phyloP scores from a whole-genome alignment of 2,113 vertebrate genomes.

The Microcebus tavaratra region DNA sequence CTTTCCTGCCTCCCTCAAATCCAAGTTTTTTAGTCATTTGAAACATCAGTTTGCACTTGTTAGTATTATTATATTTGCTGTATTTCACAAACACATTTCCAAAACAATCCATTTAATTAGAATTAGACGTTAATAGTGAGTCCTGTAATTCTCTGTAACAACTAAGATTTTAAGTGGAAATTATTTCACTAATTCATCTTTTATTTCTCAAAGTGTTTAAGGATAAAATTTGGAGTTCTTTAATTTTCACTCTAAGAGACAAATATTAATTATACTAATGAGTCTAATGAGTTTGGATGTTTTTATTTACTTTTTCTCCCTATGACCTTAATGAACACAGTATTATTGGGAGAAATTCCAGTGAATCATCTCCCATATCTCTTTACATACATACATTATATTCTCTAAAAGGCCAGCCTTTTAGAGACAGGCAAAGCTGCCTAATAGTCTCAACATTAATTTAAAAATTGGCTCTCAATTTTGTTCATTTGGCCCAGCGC shows the following conservation, averaged over 20 bases:
- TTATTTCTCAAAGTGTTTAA: slow-evolving; percentile 41
- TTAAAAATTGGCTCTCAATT: slow-evolving; percentile 44
- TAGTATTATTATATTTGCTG: background rate
- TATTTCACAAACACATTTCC: slow-evolving; percentile 2
- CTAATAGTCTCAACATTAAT: background rate
- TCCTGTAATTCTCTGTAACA: slow-evolving; percentile 22
- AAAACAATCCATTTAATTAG: slow-evolving; percentile 38
- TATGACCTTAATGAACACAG: slow-evolving; percentile 33
- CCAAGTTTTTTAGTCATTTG: slow-evolving; percentile 3
- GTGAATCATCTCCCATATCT: background rate
- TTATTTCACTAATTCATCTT: slow-evolving; percentile 46
- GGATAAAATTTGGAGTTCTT: slow-evolving; percentile 43
- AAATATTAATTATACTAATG: slow-evolving; percentile 43
- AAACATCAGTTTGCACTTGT: background rate
- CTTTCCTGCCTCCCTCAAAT: background rate
- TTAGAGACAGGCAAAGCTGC: background rate
- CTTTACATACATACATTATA: slow-evolving; percentile 30
- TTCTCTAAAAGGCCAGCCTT: slow-evolving; percentile 25
- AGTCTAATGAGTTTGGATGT: background rate
- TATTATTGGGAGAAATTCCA: slow-evolving; percentile 49
- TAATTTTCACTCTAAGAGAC: slow-evolving; percentile 23
- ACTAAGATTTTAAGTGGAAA: slow-evolving; percentile 23
- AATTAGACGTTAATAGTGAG: slow-evolving; percentile 26
- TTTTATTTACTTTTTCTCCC: slow-evolving; percentile 17
- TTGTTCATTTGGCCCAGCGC: background rate